Evolutionary conservation across 2,888 invertebrate species (phyloP).

Genomic region (Acanthoscelides obtectus): DNA sequence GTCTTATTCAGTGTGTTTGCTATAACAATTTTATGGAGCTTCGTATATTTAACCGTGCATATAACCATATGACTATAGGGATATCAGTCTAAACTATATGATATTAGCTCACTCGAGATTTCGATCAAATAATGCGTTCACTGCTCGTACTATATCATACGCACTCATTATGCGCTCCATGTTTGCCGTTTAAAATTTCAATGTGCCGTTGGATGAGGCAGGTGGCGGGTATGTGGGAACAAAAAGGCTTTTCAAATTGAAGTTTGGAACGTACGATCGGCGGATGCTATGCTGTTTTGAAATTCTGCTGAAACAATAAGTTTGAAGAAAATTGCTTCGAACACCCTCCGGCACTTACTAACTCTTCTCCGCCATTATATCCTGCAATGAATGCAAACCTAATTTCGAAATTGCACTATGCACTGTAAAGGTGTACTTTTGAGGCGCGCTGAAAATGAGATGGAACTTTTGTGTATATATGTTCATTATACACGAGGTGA

Average conservation of each 20-base stretch:
- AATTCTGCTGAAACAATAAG: background rate
- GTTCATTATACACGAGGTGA: background rate
- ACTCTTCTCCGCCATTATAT: background rate
- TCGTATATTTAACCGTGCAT: too few species aligned
- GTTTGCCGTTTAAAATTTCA: background rate
- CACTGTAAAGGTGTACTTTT: background rate
- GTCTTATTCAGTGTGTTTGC: too few species aligned
- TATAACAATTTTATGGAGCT: too few species aligned
- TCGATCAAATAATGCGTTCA: too few species aligned
- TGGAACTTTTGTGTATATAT: background rate
- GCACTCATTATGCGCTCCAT: background rate
- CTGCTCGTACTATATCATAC: background rate
- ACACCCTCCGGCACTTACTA: background rate
- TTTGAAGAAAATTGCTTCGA: background rate
- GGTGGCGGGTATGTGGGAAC: background rate
- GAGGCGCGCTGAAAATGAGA: background rate
- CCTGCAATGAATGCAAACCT: background rate
- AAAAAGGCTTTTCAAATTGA: background rate
- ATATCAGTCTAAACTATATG: too few species aligned
- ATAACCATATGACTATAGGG: too few species aligned
- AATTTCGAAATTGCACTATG: background rate
- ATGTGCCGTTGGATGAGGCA: background rate
- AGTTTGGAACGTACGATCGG: background rate
- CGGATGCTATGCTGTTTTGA: background rate
- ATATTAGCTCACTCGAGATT: too few species aligned